Conservation (phyloP, 2,113 vertebrate species). For the Poicephalus gulielmi region DNA sequence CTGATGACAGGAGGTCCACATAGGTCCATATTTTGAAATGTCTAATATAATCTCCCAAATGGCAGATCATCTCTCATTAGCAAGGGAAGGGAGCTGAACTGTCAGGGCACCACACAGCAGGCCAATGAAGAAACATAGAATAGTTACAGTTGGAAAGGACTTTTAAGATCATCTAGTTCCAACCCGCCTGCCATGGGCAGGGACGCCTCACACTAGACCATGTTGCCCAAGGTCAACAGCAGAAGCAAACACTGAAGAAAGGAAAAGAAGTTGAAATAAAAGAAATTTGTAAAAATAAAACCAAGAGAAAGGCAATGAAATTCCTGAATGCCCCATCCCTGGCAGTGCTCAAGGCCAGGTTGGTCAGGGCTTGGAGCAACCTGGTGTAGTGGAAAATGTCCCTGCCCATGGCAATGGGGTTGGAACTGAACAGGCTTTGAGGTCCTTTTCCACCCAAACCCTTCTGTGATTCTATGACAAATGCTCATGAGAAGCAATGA, state of each 20-base stretch:
- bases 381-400: not conserved
- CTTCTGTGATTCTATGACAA: not conserved
- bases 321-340: not conserved
- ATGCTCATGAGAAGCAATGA: not conserved
- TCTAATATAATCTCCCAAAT: not conserved
- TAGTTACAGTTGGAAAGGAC: not conserved
- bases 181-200: not conserved
- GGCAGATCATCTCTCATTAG: not conserved
- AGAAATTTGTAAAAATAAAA: not conserved
- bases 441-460: not conserved
- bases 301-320: not conserved
- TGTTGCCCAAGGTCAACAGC: not conserved
- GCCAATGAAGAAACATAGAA: not conserved
- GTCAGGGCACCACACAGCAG: not conserved
- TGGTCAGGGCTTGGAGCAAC: not conserved
- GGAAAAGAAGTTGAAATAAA: not conserved
- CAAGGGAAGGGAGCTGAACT: not conserved
- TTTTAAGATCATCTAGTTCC: not conserved
- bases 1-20: not conserved
- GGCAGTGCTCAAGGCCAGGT: not conserved
- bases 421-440: not conserved
- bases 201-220: not conserved
- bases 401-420: not conserved
- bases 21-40: fast-evolving
- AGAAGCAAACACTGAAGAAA: not conserved